These are phyloP conservation scores for Aphelenchoides avenae DNA, from an alignment of 1,140 invertebrate genomes.

Conservation along the genomic window DNA sequence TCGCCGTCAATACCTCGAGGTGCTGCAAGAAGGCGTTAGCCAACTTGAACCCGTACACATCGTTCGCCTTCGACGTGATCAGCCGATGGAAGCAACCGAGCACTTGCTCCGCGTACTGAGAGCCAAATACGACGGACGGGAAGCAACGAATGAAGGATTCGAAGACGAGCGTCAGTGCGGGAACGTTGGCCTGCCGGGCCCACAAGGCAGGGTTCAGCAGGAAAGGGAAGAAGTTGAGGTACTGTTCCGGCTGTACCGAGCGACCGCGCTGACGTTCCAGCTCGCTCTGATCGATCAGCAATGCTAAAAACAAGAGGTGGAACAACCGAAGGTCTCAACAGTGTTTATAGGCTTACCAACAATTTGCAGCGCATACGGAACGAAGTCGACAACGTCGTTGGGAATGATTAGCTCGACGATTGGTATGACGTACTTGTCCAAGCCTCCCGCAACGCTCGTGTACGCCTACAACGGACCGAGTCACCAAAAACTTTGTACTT, in stretches of 20 bases:
- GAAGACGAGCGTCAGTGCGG: conserved; percentile 79
- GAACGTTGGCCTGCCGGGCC: conserved; percentile 84
- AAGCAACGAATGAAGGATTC: conserved; percentile 71
- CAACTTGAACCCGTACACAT: conserved; percentile 90
- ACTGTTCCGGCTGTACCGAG: conserved; percentile 68
- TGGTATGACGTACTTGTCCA: conserved; percentile 30
- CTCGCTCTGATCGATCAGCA: conserved; percentile 77
- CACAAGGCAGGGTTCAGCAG: conserved; percentile 80
- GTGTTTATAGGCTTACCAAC: conserved; percentile 60
- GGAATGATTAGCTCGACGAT: conserved; percentile 36
- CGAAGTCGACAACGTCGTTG: conserved; percentile 70
- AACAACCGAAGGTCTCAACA: background rate
- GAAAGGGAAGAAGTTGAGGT: conserved; percentile 81
- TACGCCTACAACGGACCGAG: conserved; percentile 32
- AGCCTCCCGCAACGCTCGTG: conserved; percentile 9
- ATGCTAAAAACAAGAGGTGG: conserved; percentile 63
- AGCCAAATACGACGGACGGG: conserved; percentile 14
- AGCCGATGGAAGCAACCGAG: conserved; percentile 93
- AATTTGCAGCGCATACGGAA: conserved; percentile 95
- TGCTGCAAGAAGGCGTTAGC: conserved; percentile 33
- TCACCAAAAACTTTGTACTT: conserved; percentile 5
- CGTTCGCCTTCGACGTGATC: conserved; percentile 86
- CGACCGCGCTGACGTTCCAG: conserved; percentile 46
- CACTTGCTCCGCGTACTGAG: conserved; percentile 65
- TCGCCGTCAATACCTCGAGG: conserved; percentile 23